These are phyloP conservation scores for Acleris holmiana DNA, from an alignment of 2,888 invertebrate genomes.

Conservation along the genomic window DNA sequence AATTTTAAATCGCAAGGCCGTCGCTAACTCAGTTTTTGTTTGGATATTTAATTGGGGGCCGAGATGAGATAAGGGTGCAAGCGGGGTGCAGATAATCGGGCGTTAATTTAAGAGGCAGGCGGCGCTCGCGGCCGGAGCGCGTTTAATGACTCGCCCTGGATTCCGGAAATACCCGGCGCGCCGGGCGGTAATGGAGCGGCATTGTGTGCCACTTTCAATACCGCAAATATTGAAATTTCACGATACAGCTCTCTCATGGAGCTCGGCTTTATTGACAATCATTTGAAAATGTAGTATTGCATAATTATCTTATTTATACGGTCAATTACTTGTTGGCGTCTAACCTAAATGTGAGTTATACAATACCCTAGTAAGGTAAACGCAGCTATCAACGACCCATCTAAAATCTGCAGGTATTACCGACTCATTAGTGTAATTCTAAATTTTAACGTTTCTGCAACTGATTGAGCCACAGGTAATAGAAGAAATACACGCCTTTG, in stretches of 20 bases:
- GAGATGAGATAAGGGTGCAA: conserved; percentile 47
- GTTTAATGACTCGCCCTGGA: conserved; percentile 77
- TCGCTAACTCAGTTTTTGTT: conserved; percentile 22
- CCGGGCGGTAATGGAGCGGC: conserved; percentile 74
- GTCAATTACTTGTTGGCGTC: too few relatives aligned
- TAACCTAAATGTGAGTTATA: too few relatives aligned
- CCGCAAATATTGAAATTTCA: conserved; percentile 78
- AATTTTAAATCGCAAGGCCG: conserved; percentile 6
- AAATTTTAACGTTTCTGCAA: too few relatives aligned
- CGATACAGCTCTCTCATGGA: conserved; percentile 65
- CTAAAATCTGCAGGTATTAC: too few relatives aligned
- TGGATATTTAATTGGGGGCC: conserved; percentile 46
- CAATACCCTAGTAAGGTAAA: too few relatives aligned
- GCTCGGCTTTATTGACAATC: conserved; percentile 43
- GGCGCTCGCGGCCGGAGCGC: conserved; percentile 52
- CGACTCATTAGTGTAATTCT: too few relatives aligned
- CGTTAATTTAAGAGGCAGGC: conserved; percentile 70
- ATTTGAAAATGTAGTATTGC: conserved; percentile 10
- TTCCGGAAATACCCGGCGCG: conserved; percentile 81
- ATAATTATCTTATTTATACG: too few relatives aligned
- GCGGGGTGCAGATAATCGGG: conserved; percentile 64
- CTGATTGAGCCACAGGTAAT: too few relatives aligned
- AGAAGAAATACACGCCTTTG: too few relatives aligned
- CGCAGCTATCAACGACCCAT: too few relatives aligned
- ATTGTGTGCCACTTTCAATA: conserved; percentile 80